Percentiles rank a stretch among this genome's conserved stretches.
These are phyloP conservation scores for Masticophis lateralis DNA, from an alignment of 2,797 vertebrate species.

Conservation along the genomic window DNA sequence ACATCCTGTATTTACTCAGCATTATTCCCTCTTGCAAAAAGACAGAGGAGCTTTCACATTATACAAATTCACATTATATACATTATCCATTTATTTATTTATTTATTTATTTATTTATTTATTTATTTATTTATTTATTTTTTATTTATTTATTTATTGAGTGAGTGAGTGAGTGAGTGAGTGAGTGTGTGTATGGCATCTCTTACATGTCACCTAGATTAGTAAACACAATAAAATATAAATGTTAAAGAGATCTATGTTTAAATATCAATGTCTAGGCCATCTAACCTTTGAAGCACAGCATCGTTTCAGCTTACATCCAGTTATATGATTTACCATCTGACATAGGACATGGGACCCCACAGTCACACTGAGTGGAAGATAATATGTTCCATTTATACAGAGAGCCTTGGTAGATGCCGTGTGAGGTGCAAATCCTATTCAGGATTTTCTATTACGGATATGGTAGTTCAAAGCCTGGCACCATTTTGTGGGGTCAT, in stretches of 20 bases:
- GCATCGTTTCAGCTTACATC: not conserved
- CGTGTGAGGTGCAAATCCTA: not conserved
- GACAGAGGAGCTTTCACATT: not conserved
- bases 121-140: no score
- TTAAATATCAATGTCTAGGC: not conserved
- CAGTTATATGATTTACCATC: not conserved
- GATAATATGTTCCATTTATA: not conserved
- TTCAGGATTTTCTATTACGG: not conserved
- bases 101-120: no score
- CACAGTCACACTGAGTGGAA: not conserved
- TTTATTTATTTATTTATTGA: no score
- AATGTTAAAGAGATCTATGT: not conserved
- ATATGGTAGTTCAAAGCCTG: not conserved
- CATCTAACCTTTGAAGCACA: not conserved
- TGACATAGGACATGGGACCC: not conserved
- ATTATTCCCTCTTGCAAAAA: not conserved
- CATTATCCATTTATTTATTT: no score
- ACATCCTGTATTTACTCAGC: not conserved
- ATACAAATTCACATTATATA: not conserved
- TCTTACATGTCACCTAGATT: not conserved
- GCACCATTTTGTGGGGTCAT: not conserved
- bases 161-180: no score
- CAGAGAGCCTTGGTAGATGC: not conserved
- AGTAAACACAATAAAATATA: not conserved
- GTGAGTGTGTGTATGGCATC: no score